Evolutionary conservation across 2,888 invertebrate genomes (phyloP), one percentile per base, ranked within the genome.

Genomic region (Heteropelma amictum): DNA sequence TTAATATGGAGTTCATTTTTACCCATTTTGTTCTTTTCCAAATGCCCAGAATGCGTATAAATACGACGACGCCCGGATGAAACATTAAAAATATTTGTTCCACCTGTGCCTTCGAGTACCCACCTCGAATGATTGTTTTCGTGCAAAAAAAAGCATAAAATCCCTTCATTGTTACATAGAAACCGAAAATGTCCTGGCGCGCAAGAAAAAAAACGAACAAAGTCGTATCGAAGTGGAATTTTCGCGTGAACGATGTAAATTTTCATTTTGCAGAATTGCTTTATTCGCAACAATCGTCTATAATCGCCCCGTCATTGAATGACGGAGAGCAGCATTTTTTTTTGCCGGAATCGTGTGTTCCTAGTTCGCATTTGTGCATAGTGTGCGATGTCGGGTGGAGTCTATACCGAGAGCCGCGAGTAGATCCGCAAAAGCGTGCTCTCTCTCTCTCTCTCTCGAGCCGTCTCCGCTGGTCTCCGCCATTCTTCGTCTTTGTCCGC

Each of bases 391-490:
- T 38, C 40, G 42, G 42, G 30, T 17, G 38, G 40, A 47, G 42
- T 12, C 17, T 56, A 45, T 33, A 6, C 19, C 21, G 12, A 42
- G 45, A 26, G 33, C 35, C 64, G 64, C 53, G 64, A 42, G 42
- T 64, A 53, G 64, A 53, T 42, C 26, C 45, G n/a, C 45, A 33
- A 33, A n/a, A n/a, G 53, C 21, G 33, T 53, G n/a, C 21, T 35
- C 21, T 21, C 1, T 35, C 35, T 51, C 42, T 42, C 8, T 42
- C 53, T 30, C 23, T 26, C 47, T 5, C 8, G 1, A 10, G n/a
- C 47, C 6, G 1, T 47, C 12, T 21, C 5, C 14, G n/a, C 47
- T 23, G 10, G n/a, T 2, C 47, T 47, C 51, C 12, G 23, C n/a
- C 33, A 4, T 47, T 38, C 28, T 70, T 40, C 19, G 35, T 26